These are phyloP conservation scores for Polyergus mexicanus DNA, from an alignment of 1,140 invertebrate genomes.

Conservation along the genomic window DNA sequence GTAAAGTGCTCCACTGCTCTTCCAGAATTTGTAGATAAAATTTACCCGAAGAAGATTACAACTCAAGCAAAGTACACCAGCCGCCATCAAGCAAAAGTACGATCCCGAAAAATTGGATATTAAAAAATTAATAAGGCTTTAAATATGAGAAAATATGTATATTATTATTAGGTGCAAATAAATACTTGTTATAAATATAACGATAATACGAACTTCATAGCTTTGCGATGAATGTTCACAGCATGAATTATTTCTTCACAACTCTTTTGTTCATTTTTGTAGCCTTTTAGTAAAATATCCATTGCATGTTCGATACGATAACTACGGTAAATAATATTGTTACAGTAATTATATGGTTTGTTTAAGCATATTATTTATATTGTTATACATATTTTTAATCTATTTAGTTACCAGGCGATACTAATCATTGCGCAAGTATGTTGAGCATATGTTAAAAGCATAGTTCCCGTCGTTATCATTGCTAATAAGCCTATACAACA, in stretches of 20 bases:
- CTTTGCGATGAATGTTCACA: slow-evolving; percentile 37
- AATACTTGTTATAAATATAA: background rate
- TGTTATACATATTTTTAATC: background rate
- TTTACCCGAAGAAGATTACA: slow-evolving; percentile 13
- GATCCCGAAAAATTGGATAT: slow-evolving; percentile 8
- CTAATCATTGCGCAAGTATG: background rate
- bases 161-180: background rate
- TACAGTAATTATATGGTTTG: background rate
- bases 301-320: slow-evolving; percentile 26
- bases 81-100: slow-evolving; percentile 16
- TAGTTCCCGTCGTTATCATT: background rate
- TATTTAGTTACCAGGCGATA: background rate
- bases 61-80: background rate
- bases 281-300: background rate
- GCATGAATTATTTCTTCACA: slow-evolving; percentile 17
- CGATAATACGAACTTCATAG: slow-evolving; percentile 16
- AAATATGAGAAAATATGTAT: background rate
- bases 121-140: background rate
- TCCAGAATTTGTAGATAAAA: background rate
- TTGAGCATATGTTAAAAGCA: background rate
- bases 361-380: background rate
- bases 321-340: slow-evolving; percentile 3
- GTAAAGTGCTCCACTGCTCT: background rate
- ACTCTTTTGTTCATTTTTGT: background rate
- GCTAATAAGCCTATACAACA: background rate